Conservation (phyloP, 1,140 invertebrate species). For the Probaryconus sp. region DNA sequence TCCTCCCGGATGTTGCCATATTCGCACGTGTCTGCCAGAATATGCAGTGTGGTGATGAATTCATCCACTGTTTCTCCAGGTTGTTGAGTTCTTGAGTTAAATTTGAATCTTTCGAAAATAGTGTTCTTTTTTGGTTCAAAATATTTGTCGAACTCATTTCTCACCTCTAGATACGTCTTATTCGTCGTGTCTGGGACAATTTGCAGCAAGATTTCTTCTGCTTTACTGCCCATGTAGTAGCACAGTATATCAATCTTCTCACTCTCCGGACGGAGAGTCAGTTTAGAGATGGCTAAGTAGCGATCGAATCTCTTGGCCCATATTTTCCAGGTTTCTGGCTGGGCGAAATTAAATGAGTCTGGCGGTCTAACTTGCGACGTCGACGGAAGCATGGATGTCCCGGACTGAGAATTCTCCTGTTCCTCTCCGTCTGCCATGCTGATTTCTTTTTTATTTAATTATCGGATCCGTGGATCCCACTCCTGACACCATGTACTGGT, state of each 20-base stretch:
- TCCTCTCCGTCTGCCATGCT: not conserved
- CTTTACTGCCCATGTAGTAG: conserved; percentile 62
- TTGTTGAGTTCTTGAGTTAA: conserved; percentile 67
- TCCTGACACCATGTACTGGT: conserved; percentile 18
- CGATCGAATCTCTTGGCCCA: conserved; percentile 58
- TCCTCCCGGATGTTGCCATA: conserved; percentile 67
- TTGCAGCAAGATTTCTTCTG: conserved; percentile 62
- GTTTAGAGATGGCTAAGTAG: conserved; percentile 57
- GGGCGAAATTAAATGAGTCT: conserved; percentile 5
- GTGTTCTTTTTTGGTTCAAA: conserved; percentile 69
- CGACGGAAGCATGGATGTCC: no score
- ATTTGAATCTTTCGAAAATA: conserved; percentile 68
- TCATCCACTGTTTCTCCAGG: conserved; percentile 65
- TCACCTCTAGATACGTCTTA: conserved; percentile 38
- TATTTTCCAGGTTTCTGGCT: conserved; percentile 3
- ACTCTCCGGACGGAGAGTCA: conserved; percentile 28
- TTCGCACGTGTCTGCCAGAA: conserved; percentile 67
- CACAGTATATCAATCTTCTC: conserved; percentile 63
- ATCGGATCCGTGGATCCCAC: no score
- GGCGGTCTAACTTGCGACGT: conserved; percentile 3
- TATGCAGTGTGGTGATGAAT: conserved; percentile 70
- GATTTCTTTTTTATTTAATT: no score
- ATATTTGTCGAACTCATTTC: conserved; percentile 63
- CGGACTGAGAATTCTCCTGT: no score
- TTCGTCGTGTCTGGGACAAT: conserved; percentile 11